Evolutionary conservation across 2,888 invertebrate species (phyloP).

Genomic region (Trichopria drosophilae): DNA sequence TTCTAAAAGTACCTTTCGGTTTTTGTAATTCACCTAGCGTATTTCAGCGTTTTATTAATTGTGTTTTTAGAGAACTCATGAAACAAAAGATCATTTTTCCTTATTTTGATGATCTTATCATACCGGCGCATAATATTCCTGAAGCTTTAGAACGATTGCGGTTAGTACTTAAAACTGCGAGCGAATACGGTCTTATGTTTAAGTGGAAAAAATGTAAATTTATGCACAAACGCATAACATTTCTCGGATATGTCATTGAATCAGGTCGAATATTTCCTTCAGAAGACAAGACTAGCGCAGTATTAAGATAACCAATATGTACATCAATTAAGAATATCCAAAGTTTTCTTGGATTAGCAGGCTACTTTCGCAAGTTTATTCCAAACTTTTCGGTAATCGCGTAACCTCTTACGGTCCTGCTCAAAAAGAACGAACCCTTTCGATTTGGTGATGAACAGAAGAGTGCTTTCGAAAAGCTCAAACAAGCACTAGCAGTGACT

Average conservation of each 20-base stretch:
- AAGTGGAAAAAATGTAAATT: constrained; percentile 23
- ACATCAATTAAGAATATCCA: no score
- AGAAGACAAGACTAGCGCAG: no score
- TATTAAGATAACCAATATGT: no score
- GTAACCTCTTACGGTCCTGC: not conserved
- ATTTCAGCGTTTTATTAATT: no score
- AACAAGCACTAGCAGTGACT: no score
- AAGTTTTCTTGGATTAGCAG: not conserved
- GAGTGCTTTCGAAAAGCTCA: no score
- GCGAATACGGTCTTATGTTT: constrained; percentile 4
- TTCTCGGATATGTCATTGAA: constrained; percentile 22
- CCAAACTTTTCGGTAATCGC: not conserved
- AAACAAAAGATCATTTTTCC: constrained; percentile 6
- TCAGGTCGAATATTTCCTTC: constrained; percentile 18
- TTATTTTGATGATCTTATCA: constrained; percentile 25
- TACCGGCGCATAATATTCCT: constrained; percentile 8
- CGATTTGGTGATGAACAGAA: no score
- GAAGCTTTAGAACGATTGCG: constrained; percentile 10
- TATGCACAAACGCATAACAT: constrained; percentile 19
- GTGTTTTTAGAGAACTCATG: constrained; percentile 9
- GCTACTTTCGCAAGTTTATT: not conserved
- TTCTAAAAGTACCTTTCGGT: no score
- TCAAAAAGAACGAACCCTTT: not conserved
- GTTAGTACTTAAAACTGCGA: constrained; percentile 1
- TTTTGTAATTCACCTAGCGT: constrained; percentile 21